These are phyloP conservation scores for Dione juno DNA, from an alignment of 2,888 invertebrate species.

Conservation along the genomic window DNA sequence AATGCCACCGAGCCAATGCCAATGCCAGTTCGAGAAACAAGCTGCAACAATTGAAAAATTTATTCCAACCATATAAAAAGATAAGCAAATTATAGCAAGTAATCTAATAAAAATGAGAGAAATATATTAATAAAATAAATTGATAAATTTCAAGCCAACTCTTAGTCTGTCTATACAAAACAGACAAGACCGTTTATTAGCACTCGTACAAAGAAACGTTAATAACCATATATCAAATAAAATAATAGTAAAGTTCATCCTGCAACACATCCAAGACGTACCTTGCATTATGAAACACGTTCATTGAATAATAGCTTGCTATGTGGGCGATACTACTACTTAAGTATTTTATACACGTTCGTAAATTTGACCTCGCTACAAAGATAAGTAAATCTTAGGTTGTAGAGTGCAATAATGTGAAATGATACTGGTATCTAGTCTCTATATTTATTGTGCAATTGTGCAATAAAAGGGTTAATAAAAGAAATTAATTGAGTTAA, in stretches of 20 bases:
- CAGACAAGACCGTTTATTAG: no score
- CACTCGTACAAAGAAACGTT: neutral
- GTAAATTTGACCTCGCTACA: slow-evolving; percentile 31
- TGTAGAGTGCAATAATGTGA: slow-evolving; percentile 12
- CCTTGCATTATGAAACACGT: slow-evolving; percentile 16
- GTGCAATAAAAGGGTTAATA: no score
- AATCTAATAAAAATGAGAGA: no score
- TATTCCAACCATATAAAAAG: no score
- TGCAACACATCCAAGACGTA: neutral
- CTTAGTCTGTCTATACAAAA: no score
- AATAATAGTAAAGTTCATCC: slow-evolving; percentile 29
- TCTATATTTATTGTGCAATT: slow-evolving; percentile 1
- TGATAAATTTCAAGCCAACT: no score
- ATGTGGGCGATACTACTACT: slow-evolving; percentile 45
- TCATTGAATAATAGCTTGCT: slow-evolving; percentile 46
- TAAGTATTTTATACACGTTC: slow-evolving; percentile 41
- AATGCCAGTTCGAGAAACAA: no score
- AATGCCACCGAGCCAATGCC: no score
- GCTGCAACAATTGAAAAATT: no score
- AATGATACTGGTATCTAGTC: slow-evolving; percentile 3
- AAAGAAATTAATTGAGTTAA: no score
- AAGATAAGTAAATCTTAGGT: slow-evolving; percentile 24
- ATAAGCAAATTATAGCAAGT: no score
- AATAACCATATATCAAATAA: slow-evolving; percentile 23
- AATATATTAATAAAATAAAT: no score